phyloP scores from a whole-genome alignment of 2,113 vertebrate species.

The Proterorhinus semilunaris region DNA sequence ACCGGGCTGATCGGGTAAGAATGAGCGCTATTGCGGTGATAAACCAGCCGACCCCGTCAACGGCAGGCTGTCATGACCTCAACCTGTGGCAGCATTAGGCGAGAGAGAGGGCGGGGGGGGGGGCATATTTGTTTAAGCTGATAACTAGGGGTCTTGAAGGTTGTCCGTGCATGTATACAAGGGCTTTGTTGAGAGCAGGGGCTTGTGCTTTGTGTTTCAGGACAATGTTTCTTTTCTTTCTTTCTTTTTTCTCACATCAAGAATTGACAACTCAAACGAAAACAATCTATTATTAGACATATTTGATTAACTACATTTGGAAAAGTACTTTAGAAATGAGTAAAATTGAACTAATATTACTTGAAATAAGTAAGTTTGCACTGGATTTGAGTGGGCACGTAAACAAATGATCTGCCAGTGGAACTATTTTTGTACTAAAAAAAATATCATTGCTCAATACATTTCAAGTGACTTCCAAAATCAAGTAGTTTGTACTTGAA shows the following conservation, averaged over 20 bases:
- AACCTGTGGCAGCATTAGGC: conserved; percentile 44
- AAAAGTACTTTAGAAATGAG: no score
- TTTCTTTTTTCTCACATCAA: neutral
- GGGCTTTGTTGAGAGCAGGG: conserved; percentile 20
- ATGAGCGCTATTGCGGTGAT: conserved; percentile 43
- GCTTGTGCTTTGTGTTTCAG: neutral
- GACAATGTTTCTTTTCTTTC: neutral
- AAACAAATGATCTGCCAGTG: no score
- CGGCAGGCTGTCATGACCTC: conserved; percentile 65
- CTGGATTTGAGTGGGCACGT: no score
- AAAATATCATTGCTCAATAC: no score
- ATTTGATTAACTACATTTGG: no score
- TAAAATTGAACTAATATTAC: no score
- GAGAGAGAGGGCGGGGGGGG: conserved; percentile 41
- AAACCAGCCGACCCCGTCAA: conserved; percentile 66
- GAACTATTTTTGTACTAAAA: no score
- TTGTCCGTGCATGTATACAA: conserved; percentile 28
- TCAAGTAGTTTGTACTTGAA: no score
- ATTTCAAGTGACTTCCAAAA: no score
- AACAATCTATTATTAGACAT: no score
- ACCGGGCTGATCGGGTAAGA: conserved; percentile 40
- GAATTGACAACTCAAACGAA: no score
- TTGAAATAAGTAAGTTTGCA: no score
- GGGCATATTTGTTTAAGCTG: conserved; percentile 69
- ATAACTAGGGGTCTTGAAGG: conserved; percentile 52